phyloP scores from a whole-genome alignment of 1,140 invertebrate species.

The Mesaphorura yosii region DNA sequence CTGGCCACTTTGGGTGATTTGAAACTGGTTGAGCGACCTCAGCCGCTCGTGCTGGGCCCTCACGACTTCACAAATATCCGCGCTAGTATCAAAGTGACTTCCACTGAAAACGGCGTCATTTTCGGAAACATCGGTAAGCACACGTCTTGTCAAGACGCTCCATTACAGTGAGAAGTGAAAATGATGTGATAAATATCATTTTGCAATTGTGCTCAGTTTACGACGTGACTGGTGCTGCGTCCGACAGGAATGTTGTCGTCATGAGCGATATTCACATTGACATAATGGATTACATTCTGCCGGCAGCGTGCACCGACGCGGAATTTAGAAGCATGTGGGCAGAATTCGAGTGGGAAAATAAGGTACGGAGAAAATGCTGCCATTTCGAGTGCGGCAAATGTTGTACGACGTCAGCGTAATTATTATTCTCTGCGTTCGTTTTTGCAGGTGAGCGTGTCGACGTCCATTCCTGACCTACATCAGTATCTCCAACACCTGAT shows the following conservation, averaged over 20 bases:
- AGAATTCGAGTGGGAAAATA: constrained; percentile 99
- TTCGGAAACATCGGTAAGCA: constrained; percentile 93
- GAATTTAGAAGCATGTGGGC: constrained; percentile 99
- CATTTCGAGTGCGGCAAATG: too few species aligned
- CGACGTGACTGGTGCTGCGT: constrained; percentile 82
- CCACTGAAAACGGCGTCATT: constrained; percentile 98
- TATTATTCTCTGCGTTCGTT: too few species aligned
- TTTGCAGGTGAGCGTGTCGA: constrained; percentile 77
- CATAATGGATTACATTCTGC: constrained; percentile 99
- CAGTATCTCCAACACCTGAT: constrained; percentile 88
- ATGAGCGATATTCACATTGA: constrained; percentile 99
- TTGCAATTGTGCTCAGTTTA: constrained; percentile 55
- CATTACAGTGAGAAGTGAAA: not conserved
- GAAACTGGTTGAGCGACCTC: constrained; percentile 94
- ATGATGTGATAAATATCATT: not conserved
- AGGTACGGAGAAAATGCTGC: too few species aligned
- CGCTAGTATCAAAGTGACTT: constrained; percentile 87
- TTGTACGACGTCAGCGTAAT: too few species aligned
- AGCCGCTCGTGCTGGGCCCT: constrained; percentile 85
- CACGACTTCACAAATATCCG: constrained; percentile 97
- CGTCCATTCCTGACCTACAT: constrained; percentile 79
- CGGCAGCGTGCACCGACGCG: constrained; percentile 83
- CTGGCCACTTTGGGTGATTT: constrained; percentile 94
- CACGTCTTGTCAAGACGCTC: too few species aligned
- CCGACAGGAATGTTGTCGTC: constrained; percentile 92